Percentiles rank a stretch among this genome's conserved stretches.
Conservation (phyloP, 2,113 vertebrate genomes). For the Acanthochromis polyacanthus region DNA sequence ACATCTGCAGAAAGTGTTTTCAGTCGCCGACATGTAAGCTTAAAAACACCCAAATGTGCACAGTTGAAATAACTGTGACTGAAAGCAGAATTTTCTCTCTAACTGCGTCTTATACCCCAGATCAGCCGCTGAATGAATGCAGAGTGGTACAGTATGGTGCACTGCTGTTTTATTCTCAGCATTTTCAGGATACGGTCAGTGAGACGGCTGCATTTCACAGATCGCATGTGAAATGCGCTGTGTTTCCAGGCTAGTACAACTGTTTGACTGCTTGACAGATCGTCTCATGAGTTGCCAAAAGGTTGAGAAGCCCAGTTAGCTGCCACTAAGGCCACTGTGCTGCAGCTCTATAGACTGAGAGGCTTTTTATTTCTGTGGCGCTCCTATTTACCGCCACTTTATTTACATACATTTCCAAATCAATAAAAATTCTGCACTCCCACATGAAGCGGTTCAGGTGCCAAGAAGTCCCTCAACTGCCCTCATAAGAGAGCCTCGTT, state of each 20-base stretch:
- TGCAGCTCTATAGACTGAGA: background rate
- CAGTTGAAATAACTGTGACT: background rate
- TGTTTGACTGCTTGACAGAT: background rate
- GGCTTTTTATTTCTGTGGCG: background rate
- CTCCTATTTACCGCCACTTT: background rate
- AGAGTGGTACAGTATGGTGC: background rate
- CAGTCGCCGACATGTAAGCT: background rate
- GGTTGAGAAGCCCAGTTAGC: background rate
- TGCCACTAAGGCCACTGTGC: background rate
- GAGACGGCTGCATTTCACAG: background rate
- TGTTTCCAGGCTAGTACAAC: too few species aligned
- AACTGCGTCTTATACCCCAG: background rate
- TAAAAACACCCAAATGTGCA: too few species aligned
- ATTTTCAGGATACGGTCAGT: background rate
- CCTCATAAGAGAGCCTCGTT: background rate
- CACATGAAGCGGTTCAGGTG: background rate
- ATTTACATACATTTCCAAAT: constrained; percentile 4
- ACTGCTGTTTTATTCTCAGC: background rate
- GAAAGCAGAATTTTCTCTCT: background rate
- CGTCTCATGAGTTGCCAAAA: background rate
- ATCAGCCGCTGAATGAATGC: background rate
- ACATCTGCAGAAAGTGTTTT: background rate
- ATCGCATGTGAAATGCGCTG: background rate
- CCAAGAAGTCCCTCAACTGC: background rate
- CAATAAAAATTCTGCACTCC: background rate